Evolutionary conservation across 1,140 invertebrate genomes (phyloP).

Genomic region (Papilio polyxenes): DNA sequence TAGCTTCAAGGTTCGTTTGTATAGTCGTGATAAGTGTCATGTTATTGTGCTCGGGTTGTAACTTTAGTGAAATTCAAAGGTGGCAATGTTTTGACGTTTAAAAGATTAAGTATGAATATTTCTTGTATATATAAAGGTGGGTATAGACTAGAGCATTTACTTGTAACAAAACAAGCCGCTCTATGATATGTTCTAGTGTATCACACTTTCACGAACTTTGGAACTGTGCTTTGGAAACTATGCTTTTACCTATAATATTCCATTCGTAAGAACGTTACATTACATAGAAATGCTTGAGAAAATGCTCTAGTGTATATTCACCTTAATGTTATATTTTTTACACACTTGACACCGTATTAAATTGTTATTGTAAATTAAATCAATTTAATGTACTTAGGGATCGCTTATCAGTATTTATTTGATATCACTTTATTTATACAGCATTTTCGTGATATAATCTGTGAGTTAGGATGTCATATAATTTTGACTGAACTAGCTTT

Average conservation of each 20-base stretch:
- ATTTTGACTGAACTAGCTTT: slow-evolving; percentile 21
- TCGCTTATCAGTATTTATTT: slow-evolving; percentile 33
- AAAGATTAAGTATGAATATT: slow-evolving; percentile 6
- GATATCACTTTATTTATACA: background rate
- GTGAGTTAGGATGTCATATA: background rate
- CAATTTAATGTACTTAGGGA: slow-evolving; percentile 18
- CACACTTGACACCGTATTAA: slow-evolving; percentile 6
- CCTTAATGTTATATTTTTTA: background rate
- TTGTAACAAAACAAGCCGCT: too few relatives aligned
- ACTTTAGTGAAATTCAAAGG: slow-evolving; percentile 19
- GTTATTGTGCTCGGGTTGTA: slow-evolving; percentile 21
- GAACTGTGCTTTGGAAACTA: too few relatives aligned
- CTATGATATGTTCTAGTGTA: too few relatives aligned
- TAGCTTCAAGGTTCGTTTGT: too few relatives aligned
- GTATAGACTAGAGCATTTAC: too few relatives aligned
- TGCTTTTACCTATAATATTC: too few relatives aligned
- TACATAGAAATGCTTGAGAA: too few relatives aligned
- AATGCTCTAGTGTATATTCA: too few relatives aligned
- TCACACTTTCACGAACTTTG: too few relatives aligned
- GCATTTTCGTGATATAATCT: slow-evolving; percentile 17
- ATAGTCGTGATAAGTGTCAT: background rate
- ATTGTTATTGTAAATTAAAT: slow-evolving; percentile 21
- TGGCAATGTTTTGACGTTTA: slow-evolving; percentile 28
- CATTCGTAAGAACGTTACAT: too few relatives aligned
- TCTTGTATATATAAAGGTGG: background rate